Evolutionary conservation across 2,113 vertebrate genomes (phyloP).

Genomic region (Cairina moschata): DNA sequence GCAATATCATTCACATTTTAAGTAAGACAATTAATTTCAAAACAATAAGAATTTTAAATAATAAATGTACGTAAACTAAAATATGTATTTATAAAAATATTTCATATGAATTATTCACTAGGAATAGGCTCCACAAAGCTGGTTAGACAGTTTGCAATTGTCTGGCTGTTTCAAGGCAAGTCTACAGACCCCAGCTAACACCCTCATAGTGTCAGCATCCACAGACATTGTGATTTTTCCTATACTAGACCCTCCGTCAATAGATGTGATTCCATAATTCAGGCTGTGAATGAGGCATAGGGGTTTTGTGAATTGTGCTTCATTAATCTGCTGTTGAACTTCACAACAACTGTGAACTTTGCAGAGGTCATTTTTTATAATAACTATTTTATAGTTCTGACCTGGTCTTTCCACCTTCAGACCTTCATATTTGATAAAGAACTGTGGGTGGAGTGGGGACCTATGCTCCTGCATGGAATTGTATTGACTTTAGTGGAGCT

Average conservation of each 20-base stretch:
- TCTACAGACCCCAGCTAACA: background rate
- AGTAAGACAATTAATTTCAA: background rate
- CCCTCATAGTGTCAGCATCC: background rate
- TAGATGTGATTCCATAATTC: background rate
- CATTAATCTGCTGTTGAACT: background rate
- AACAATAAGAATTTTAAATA: background rate
- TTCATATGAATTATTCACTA: background rate
- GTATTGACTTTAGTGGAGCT: background rate
- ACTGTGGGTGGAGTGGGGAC: background rate
- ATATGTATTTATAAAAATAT: background rate
- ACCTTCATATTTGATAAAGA: background rate
- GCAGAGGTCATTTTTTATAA: background rate
- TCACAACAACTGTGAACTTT: background rate
- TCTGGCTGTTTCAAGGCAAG: background rate
- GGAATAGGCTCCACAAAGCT: background rate
- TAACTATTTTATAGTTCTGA: background rate
- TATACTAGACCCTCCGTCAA: rapidly evolving
- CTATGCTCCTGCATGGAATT: rapidly evolving
- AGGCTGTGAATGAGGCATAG: background rate
- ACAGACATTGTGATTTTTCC: background rate
- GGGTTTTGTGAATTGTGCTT: background rate
- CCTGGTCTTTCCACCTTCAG: background rate
- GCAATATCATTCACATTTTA: background rate
- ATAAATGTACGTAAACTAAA: background rate
- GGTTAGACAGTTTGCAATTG: background rate